Evolutionary conservation across 2,113 vertebrate species (phyloP), one percentile per base, ranked within the genome.

Genomic region (Tyrannus savana): DNA sequence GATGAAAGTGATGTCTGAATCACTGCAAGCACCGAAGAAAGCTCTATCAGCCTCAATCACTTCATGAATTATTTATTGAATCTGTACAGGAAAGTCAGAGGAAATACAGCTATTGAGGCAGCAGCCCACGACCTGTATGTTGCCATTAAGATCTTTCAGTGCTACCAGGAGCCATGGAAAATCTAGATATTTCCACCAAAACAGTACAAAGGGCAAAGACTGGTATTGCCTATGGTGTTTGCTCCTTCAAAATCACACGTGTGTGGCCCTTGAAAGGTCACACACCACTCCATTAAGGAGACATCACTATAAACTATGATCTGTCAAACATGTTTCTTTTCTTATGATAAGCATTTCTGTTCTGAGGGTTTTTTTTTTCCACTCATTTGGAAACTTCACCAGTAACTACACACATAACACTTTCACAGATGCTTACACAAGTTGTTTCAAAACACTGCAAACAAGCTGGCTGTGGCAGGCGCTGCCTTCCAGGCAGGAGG

Each of bases 31-130:
- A 78, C 18, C 62, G 39, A 55, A 90, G 46, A 35, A 96, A 96
- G 80, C 42, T 91, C 58, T 84, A 79, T 81, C 80, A 74, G 72
- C 28, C 50, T 67, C 24, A 58, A 39, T 39, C 89, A 64, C 72
- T 71, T 46, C 53, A 81, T 69, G 22, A 88, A 84, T 91, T 88
- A 80, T 94, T 84, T 77, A 93, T 5, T 79, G n/a, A 67, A 72
- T 79, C 62, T 88, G 39, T 49, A 73, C 23, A 67, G 79, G 24
- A 14, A 86, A 79, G 31, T 84, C 78, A 53, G 63, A 93, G 44
- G 39, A 87, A 93, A 92, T 89, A 68, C 2, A 82, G 33, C 47
- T 46, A 50, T 85, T 85, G 71, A 73, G 77, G 41, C 39, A 92
- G 62, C 2, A 77, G 62, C 44, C 71, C 53, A 78, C 44, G 75